These are phyloP conservation scores for Epistrophella euchroma DNA, from an alignment of 2,888 invertebrate species.

Conservation along the genomic window DNA sequence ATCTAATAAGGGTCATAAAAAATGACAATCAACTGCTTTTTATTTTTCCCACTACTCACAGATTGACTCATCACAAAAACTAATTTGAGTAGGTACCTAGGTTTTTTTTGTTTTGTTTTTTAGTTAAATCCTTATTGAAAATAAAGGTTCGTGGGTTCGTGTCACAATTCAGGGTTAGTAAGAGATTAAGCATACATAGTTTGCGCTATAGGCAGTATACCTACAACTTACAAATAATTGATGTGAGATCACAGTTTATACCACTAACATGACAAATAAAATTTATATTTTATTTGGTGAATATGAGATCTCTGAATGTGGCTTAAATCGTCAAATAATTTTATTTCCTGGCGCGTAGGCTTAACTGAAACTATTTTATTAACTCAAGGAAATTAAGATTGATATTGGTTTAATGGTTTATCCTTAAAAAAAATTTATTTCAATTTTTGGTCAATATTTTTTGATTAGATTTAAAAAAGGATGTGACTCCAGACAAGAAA, in stretches of 20 bases:
- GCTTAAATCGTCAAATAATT: not conserved
- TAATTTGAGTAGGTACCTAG: not conserved
- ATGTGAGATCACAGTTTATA: not conserved
- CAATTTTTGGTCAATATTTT: no score
- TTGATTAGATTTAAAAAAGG: no score
- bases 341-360: not conserved
- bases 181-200: not conserved
- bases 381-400: not conserved
- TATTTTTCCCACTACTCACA: not conserved
- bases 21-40: not conserved
- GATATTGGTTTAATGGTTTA: no score
- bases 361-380: no score
- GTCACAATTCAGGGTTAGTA: not conserved
- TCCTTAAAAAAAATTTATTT: no score
- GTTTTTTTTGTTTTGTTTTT: not conserved
- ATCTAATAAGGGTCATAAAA: not conserved
- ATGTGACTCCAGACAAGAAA: no score
- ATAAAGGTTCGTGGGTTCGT: not conserved
- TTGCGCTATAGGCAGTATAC: not conserved
- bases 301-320: not conserved
- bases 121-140: not conserved
- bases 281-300: not conserved
- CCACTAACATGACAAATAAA: not conserved
- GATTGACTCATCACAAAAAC: conserved; percentile 6
- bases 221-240: conserved; percentile 5